A percentile compares a stretch with the other conserved stretches of the same genome.
Evolutionary conservation across 1,140 invertebrate species (phyloP).

Genomic region (Carposina sasakii): DNA sequence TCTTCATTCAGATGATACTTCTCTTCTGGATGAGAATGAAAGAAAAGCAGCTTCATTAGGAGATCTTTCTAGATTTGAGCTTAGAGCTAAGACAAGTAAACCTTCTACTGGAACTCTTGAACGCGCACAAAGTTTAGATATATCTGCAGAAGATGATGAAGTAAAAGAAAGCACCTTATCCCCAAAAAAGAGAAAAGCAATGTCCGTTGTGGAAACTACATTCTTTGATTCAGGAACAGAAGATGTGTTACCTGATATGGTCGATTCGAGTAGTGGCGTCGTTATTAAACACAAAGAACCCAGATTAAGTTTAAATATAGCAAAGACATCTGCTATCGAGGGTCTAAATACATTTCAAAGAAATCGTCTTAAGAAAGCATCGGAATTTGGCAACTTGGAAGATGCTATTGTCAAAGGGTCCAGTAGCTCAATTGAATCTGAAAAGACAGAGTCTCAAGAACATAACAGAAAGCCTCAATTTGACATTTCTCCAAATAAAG

Average conservation of each 20-base stretch:
- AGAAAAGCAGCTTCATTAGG: slow-evolving; percentile 86
- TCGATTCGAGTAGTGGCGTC: slow-evolving; percentile 50
- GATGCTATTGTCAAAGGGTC: slow-evolving; percentile 78
- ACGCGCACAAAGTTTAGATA: slow-evolving; percentile 86
- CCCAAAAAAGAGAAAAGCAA: slow-evolving; percentile 80
- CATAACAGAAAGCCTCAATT: slow-evolving; percentile 30
- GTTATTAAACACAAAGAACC: slow-evolving; percentile 76
- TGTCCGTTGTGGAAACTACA: slow-evolving; percentile 67
- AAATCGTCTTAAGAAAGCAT: slow-evolving; percentile 80
- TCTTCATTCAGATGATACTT: slow-evolving; percentile 62
- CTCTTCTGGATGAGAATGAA: slow-evolving; percentile 76
- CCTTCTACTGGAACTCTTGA: slow-evolving; percentile 76
- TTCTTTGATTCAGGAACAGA: slow-evolving; percentile 59
- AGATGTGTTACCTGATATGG: slow-evolving; percentile 53
- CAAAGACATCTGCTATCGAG: slow-evolving; percentile 75
- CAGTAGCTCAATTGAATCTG: slow-evolving; percentile 61
- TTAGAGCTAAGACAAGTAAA: slow-evolving; percentile 67
- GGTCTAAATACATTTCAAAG: slow-evolving; percentile 78
- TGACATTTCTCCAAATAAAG: slow-evolving; percentile 29
- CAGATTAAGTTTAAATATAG: slow-evolving; percentile 72
- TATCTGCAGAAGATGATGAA: slow-evolving; percentile 76
- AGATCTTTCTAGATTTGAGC: slow-evolving; percentile 83
- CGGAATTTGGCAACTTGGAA: slow-evolving; percentile 83
- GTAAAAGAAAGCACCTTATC: slow-evolving; percentile 72
- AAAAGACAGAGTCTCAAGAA: slow-evolving; percentile 47